Percentiles rank a stretch among this genome's conserved stretches.
phyloP scores from a whole-genome alignment of 2,888 invertebrate species.

The Thysanoteuthis rhombus region DNA sequence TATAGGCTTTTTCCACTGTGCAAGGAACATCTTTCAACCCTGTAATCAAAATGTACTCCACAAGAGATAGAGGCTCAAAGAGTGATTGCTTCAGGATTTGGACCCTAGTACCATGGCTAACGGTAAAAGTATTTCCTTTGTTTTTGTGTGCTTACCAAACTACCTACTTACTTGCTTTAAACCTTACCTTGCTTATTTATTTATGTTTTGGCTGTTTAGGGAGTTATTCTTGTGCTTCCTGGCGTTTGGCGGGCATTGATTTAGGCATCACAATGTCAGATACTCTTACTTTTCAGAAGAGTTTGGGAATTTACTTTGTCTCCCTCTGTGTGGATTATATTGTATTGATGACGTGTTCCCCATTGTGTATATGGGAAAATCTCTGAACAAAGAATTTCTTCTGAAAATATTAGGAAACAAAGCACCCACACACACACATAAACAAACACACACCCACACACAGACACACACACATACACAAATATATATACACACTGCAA shows the following conservation, averaged over 20 bases:
- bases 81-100: not conserved
- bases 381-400: not conserved
- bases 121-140: not conserved
- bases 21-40: not conserved
- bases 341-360: not conserved
- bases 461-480: too few relatives aligned
- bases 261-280: not conserved
- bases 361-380: not conserved
- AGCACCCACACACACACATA: not conserved
- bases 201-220: not conserved
- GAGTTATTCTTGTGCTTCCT: not conserved
- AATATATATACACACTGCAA: not conserved
- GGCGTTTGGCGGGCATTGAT: not conserved
- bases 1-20: not conserved
- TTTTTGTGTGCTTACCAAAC: not conserved
- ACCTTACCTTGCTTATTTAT: not conserved
- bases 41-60: not conserved
- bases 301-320: not conserved
- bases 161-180: not conserved
- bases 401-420: not conserved
- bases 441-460: not conserved
- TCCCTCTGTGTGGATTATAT: not conserved
- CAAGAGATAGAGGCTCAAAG: not conserved
- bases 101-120: not conserved
- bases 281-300: not conserved